Conservation (phyloP, 2,797 vertebrate species). For the Octomys mimax region DNA sequence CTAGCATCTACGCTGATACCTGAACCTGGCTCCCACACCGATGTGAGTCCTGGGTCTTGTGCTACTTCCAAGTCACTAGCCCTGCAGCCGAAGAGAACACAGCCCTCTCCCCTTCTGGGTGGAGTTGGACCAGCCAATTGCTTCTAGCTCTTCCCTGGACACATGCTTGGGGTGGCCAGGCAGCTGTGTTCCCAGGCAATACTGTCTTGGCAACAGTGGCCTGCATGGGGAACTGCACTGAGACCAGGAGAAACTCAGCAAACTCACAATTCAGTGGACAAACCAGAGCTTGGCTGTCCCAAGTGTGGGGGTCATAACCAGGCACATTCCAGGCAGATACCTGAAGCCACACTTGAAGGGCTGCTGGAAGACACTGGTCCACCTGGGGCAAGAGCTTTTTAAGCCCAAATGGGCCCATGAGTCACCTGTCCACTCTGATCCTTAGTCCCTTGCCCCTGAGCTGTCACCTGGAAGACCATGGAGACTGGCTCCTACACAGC, state of each 20-base stretch:
- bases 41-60: not conserved
- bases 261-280: not conserved
- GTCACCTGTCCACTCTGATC: not conserved
- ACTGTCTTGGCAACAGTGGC: not conserved
- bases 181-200: not conserved
- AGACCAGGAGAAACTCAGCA: not conserved
- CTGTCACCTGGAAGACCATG: not conserved
- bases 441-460: not conserved
- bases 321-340: not conserved
- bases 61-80: not conserved
- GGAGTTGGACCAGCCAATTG: not conserved
- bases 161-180: not conserved
- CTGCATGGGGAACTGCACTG: not conserved
- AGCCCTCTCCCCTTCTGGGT: not conserved
- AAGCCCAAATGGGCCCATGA: not conserved
- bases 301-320: not conserved
- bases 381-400: not conserved
- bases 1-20: not conserved
- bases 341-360: not conserved
- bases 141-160: not conserved
- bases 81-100: too few species aligned
- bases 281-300: not conserved
- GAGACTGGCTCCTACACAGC: not conserved
- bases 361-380: not conserved
- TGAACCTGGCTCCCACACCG: not conserved